Conservation (phyloP, 2,113 vertebrate genomes). For the Perccottus glenii region DNA sequence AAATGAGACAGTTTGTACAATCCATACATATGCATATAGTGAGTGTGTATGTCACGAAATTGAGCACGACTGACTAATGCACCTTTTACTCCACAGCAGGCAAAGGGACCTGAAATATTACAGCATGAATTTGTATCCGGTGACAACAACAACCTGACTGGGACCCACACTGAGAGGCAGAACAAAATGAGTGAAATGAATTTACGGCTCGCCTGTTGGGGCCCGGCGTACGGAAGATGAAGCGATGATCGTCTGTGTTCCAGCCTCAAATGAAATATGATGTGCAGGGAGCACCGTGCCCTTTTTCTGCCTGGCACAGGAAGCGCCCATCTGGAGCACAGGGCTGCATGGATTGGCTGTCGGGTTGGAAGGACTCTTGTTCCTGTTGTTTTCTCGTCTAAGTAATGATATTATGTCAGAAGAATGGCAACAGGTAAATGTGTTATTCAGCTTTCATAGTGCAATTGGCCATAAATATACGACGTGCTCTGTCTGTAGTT, state of each 20-base stretch:
- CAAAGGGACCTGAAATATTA: slow-evolving; percentile 9
- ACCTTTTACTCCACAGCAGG: slow-evolving; percentile 19
- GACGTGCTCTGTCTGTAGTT: no score
- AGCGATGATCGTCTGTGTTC: slow-evolving; percentile 64
- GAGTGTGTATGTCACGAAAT: background rate
- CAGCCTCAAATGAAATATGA: slow-evolving; percentile 65
- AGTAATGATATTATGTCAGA: slow-evolving; percentile 42
- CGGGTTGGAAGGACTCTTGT: slow-evolving; percentile 53
- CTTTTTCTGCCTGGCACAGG: slow-evolving; percentile 70
- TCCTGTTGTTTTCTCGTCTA: slow-evolving; percentile 34
- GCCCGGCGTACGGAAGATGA: slow-evolving; percentile 46
- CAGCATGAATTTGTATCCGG: slow-evolving; percentile 1
- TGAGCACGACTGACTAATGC: slow-evolving; percentile 4
- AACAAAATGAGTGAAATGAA: slow-evolving; percentile 57
- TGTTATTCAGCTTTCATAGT: no score
- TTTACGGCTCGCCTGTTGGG: slow-evolving; percentile 40
- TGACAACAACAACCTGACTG: slow-evolving; percentile 41
- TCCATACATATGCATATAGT: background rate
- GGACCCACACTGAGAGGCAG: slow-evolving; percentile 34
- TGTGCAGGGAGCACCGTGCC: slow-evolving; percentile 46
- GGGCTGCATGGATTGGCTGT: slow-evolving; percentile 47
- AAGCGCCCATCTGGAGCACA: slow-evolving; percentile 68
- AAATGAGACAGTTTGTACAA: background rate
- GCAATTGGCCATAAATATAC: no score
- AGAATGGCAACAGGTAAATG: slow-evolving; percentile 3